Evolutionary conservation across 1,140 invertebrate genomes (phyloP).

Genomic region (Trissolcus basalis): DNA sequence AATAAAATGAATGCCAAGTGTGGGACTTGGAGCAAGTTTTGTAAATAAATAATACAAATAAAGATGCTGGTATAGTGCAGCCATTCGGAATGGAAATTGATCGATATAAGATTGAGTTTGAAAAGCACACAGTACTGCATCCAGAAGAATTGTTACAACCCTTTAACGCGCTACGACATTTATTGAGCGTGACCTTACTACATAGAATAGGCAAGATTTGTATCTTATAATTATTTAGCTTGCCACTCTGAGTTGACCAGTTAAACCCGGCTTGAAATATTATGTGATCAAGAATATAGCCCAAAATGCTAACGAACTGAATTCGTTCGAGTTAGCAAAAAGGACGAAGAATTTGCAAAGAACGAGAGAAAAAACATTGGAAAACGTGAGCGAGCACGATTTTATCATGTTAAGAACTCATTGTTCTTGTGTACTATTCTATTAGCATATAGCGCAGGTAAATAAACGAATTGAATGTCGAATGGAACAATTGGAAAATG

Average conservation of each 20-base stretch:
- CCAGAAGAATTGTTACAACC: slow-evolving; percentile 47
- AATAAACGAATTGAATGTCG: too few species aligned
- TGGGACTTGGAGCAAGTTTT: too few species aligned
- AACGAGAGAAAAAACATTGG: neutral
- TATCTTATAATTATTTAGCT: slow-evolving; percentile 49
- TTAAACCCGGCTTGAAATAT: slow-evolving; percentile 21
- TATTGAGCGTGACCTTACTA: slow-evolving; percentile 74
- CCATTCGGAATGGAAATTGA: too few species aligned
- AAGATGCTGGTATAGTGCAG: too few species aligned
- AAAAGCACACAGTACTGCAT: slow-evolving; percentile 46
- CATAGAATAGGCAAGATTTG: slow-evolving; percentile 70
- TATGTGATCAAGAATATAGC: slow-evolving; percentile 32
- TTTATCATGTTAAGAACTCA: too few species aligned
- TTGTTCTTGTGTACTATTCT: too few species aligned
- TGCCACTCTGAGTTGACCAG: slow-evolving; percentile 26
- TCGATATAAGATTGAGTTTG: slow-evolving; percentile 38
- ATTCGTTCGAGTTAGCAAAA: neutral
- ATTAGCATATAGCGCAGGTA: too few species aligned
- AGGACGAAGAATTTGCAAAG: too few species aligned
- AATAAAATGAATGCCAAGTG: too few species aligned
- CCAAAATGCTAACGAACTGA: slow-evolving; percentile 16
- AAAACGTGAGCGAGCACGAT: too few species aligned
- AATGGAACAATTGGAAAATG: too few species aligned
- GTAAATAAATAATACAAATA: too few species aligned
- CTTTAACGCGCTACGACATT: slow-evolving; percentile 68